Evolutionary conservation across 2,113 vertebrate genomes (phyloP), one percentile per base, ranked within the genome.

Genomic region (Pristiophorus japonicus): DNA sequence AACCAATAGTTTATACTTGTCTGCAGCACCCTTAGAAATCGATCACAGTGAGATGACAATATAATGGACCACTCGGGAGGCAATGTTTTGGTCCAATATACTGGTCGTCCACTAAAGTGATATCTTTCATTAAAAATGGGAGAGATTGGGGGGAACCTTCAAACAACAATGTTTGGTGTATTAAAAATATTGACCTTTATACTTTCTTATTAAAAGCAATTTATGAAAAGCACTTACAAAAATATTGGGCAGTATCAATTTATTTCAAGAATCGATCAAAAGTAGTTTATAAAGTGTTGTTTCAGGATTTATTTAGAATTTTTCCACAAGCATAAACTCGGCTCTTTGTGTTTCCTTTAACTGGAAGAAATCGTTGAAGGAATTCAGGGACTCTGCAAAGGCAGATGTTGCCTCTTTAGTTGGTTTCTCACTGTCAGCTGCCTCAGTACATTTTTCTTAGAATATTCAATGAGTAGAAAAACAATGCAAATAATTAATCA

Each of bases 151-250:
- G 63, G 45, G 0, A 94, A 94, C 65, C 65, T 70, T 73, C 38
- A 70, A 94, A 73, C 66, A 66, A 24, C 62, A 51, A 70, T 94
- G 66, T 94, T 70, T 94, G 30, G 65, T 73, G 11, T 70, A 94
- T 94, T 94, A 67, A 94, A 94, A 94, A 94, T 94, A 94, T 94
- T 94, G 93, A 94, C 66, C 93, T 94, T 73, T 94, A 51, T 30
- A 70, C 66, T 47, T 94, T n/a, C 65, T 70, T 70, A 94, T 94
- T 67, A 94, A 94, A 94, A 70, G 38, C 42, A 94, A 94, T 94
- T 94, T 70, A 94, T 73, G 93, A 73, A 94, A 73, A 94, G 45
- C 93, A 51, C 66, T 73, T 67, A 67, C 27, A 94, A 94, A 94
- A 94, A 94, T 73, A 94, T 70, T 94, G 66, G 24, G 62, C 34